These are phyloP conservation scores for Onchidella celtica DNA, from an alignment of 2,888 invertebrate species.

Conservation along the genomic window DNA sequence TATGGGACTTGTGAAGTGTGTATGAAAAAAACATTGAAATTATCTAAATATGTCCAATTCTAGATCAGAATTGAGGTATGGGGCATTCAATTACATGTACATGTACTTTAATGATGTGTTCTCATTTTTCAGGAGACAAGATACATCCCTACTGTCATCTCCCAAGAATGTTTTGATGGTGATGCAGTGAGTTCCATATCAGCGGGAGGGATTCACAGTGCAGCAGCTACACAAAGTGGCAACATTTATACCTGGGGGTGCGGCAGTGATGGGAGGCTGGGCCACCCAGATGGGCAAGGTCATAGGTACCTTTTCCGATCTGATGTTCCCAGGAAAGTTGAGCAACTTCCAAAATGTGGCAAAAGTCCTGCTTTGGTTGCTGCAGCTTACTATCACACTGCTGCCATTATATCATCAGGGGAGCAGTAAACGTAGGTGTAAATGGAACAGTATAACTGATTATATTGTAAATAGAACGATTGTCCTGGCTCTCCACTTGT, in stretches of 20 bases:
- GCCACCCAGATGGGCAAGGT: constrained; percentile 68
- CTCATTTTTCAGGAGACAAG: constrained; percentile 26
- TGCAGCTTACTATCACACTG: constrained; percentile 67
- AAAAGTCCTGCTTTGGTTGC: constrained; percentile 52
- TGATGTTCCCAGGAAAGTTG: constrained; percentile 62
- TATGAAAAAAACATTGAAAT: no score
- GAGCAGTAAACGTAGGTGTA: no score
- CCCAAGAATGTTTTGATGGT: constrained; percentile 54
- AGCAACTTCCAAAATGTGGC: constrained; percentile 50
- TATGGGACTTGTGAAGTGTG: no score
- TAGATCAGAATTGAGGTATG: no score
- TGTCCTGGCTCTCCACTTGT: no score
- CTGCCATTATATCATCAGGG: constrained; percentile 51
- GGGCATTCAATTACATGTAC: no score
- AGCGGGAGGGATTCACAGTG: constrained; percentile 68
- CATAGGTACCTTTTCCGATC: constrained; percentile 67
- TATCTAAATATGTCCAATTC: no score
- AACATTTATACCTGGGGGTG: constrained; percentile 69
- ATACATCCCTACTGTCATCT: constrained; percentile 54
- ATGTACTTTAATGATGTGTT: no score
- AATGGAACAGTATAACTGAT: no score
- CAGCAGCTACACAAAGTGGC: constrained; percentile 61
- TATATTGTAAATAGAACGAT: no score
- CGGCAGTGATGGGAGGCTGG: constrained; percentile 68
- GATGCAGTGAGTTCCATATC: constrained; percentile 58